Evolutionary conservation across 2,113 vertebrate species (phyloP).

Genomic region (Malurus elegans): DNA sequence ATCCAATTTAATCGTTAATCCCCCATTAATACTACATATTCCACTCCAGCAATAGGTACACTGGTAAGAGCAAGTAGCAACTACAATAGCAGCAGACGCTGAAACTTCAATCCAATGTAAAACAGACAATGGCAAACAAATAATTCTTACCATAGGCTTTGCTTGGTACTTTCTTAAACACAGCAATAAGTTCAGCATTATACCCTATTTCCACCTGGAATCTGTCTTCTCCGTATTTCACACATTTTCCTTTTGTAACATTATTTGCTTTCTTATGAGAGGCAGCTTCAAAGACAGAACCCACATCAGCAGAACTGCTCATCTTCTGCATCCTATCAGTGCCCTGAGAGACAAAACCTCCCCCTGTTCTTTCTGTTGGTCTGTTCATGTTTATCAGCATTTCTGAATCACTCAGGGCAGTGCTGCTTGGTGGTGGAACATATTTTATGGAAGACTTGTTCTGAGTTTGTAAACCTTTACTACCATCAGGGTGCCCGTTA

Average conservation of each 20-base stretch:
- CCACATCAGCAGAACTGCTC: not conserved
- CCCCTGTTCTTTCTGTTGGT: not conserved
- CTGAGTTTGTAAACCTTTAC: conserved; percentile 1
- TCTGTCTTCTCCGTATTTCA: conserved; percentile 74
- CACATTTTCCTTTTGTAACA: conserved; percentile 78
- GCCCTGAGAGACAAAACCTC: not conserved
- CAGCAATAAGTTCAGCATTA: conserved; percentile 80
- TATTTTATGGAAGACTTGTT: not conserved
- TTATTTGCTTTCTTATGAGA: conserved; percentile 61
- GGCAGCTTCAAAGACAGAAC: not conserved
- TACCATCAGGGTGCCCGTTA: not conserved
- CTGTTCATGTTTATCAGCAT: not conserved
- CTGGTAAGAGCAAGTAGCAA: not conserved
- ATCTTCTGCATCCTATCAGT: not conserved
- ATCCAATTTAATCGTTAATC: not conserved
- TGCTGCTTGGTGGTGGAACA: not conserved
- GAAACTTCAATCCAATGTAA: not conserved
- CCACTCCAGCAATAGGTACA: not conserved
- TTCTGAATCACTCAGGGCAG: not conserved
- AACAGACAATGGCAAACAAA: not conserved
- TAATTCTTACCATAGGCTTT: conserved; percentile 84
- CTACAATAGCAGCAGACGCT: not conserved
- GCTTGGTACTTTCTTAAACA: conserved; percentile 89
- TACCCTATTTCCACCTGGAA: conserved; percentile 90
- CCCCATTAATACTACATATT: not conserved